Percentiles rank a stretch among this genome's conserved stretches.
Conservation (phyloP, 2,888 invertebrate genomes). For the Xestia sexstrigata region DNA sequence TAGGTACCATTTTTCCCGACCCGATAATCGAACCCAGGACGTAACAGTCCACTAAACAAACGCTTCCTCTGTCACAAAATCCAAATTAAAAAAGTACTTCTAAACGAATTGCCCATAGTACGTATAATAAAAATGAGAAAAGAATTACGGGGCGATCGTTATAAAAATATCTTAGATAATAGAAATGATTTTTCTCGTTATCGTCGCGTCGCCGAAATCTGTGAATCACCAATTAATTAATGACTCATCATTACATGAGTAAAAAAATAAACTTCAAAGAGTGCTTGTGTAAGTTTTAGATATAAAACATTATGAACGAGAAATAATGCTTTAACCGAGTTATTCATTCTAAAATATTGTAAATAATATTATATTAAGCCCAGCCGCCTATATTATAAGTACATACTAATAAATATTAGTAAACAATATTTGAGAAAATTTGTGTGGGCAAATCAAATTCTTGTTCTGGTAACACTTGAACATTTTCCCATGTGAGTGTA, state of each 20-base stretch:
- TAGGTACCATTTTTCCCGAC: too few relatives aligned
- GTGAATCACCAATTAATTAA: constrained; percentile 1
- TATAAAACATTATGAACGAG: not conserved
- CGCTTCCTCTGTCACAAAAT: too few relatives aligned
- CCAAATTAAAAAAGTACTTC: too few relatives aligned
- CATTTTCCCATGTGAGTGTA: not conserved
- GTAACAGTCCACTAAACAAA: too few relatives aligned
- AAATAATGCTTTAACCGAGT: not conserved
- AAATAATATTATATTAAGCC: not conserved
- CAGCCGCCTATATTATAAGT: not conserved
- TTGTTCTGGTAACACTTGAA: not conserved
- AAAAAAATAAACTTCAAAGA: not conserved
- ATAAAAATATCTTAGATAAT: not conserved
- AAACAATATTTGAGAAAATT: not conserved
- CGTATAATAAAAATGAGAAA: not conserved
- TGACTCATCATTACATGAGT: constrained; percentile 1
- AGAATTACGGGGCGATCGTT: not conserved
- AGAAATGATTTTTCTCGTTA: not conserved
- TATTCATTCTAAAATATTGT: not conserved
- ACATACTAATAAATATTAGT: too few relatives aligned
- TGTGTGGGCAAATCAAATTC: not conserved
- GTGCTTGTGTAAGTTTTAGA: not conserved
- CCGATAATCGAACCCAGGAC: too few relatives aligned
- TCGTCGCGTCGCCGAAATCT: not conserved
- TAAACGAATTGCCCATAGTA: not conserved